Percentiles rank a stretch among this genome's conserved stretches.
These are phyloP conservation scores for Synanthedon vespiformis DNA, from an alignment of 2,888 invertebrate genomes.

Conservation along the genomic window DNA sequence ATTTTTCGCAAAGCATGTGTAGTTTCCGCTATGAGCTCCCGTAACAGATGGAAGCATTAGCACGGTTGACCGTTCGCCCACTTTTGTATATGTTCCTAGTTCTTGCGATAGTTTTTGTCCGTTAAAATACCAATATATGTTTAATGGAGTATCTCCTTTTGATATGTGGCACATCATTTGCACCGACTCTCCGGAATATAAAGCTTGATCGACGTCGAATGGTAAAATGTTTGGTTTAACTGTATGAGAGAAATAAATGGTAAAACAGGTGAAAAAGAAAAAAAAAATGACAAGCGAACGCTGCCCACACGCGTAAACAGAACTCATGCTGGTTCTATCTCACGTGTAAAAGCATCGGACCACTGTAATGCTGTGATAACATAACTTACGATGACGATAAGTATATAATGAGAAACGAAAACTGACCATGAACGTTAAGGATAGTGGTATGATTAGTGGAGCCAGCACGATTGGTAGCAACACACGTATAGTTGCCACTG, in stretches of 20 bases:
- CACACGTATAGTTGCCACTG: slow-evolving; percentile 82
- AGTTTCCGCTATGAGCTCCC: slow-evolving; percentile 67
- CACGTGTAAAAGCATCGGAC: slow-evolving; percentile 32
- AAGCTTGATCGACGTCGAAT: slow-evolving; percentile 73
- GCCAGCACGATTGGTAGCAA: slow-evolving; percentile 80
- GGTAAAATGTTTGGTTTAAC: slow-evolving; percentile 73
- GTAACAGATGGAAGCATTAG: slow-evolving; percentile 63
- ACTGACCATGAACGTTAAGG: slow-evolving; percentile 69
- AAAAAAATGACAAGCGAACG: slow-evolving; percentile 26
- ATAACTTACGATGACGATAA: slow-evolving; percentile 14
- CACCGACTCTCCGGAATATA: slow-evolving; percentile 73
- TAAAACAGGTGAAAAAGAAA: slow-evolving; percentile 19
- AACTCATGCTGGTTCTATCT: slow-evolving; percentile 54
- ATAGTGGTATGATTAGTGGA: slow-evolving; percentile 75
- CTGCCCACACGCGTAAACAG: slow-evolving; percentile 32
- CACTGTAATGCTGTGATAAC: slow-evolving; percentile 18
- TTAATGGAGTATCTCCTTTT: slow-evolving; percentile 76
- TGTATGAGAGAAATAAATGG: slow-evolving; percentile 16
- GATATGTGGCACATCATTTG: slow-evolving; percentile 74
- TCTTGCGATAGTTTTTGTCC: slow-evolving; percentile 52
- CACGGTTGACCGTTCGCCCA: slow-evolving; percentile 57
- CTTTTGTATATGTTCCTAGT: slow-evolving; percentile 57
- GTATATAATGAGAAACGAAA: slow-evolving; percentile 28
- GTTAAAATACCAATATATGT: slow-evolving; percentile 75
- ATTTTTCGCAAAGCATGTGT: slow-evolving; percentile 70